Evolutionary conservation across 2,888 invertebrate species (phyloP).

Genomic region (Elgonia sp.): DNA sequence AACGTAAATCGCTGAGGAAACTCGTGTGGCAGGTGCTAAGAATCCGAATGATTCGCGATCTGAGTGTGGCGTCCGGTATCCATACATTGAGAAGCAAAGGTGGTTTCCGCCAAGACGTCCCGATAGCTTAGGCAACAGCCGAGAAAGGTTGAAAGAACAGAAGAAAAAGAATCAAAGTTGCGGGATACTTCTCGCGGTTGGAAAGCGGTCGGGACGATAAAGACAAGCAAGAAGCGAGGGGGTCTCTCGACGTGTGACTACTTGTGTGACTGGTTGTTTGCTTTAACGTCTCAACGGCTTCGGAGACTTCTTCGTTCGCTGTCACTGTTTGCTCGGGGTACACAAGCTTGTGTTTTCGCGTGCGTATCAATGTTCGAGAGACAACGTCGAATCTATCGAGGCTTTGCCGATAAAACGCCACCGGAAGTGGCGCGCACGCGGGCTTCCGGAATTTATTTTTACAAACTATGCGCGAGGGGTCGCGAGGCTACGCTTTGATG

Average conservation of each 20-base stretch:
- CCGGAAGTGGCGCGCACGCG: constrained; percentile 67
- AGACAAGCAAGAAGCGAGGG: constrained; percentile 33
- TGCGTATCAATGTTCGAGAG: constrained; percentile 81
- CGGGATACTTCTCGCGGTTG: constrained; percentile 28
- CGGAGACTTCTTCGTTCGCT: constrained; percentile 78
- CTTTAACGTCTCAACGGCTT: constrained; percentile 85
- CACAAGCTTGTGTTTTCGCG: constrained; percentile 85
- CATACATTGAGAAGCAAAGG: constrained; percentile 64
- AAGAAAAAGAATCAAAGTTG: neutral
- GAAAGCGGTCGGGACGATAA: constrained; percentile 36
- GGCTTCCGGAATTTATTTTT: constrained; percentile 85
- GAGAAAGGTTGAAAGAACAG: too few relatives aligned
- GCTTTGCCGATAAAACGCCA: constrained; percentile 39
- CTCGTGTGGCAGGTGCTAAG: constrained; percentile 68
- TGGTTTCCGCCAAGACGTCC: constrained; percentile 48
- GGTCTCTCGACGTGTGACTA: constrained; percentile 80
- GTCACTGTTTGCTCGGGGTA: constrained; percentile 84
- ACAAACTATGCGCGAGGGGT: constrained; percentile 84
- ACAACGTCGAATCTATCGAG: constrained; percentile 55
- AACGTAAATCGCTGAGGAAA: constrained; percentile 56
- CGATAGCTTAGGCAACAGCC: constrained; percentile 32
- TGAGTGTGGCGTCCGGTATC: constrained; percentile 62
- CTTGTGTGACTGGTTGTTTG: constrained; percentile 85
- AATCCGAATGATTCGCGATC: constrained; percentile 59
- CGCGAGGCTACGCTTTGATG: constrained; percentile 83